phyloP scores from a whole-genome alignment of 2,888 invertebrate species.

The Hydropsyche betteni region DNA sequence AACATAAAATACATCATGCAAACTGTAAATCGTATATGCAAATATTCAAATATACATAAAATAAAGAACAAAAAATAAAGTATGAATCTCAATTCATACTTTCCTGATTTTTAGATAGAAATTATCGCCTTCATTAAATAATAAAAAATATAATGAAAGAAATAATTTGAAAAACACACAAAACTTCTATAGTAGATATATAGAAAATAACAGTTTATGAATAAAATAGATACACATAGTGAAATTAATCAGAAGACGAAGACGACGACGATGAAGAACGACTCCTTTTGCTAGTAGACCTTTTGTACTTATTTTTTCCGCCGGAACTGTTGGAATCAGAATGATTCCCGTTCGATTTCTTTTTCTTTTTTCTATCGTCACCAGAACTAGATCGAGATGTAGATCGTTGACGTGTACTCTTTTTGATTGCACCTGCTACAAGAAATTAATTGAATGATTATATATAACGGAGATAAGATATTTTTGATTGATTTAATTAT shows the following conservation, averaged over 20 bases:
- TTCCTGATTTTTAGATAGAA: too few species aligned
- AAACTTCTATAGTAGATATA: neutral
- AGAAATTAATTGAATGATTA: too few species aligned
- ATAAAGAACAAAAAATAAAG: too few species aligned
- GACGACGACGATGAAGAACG: slow-evolving; percentile 32
- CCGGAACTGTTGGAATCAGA: slow-evolving; percentile 36
- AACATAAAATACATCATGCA: too few species aligned
- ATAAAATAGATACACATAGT: too few species aligned
- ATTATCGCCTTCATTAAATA: too few species aligned
- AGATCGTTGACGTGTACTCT: slow-evolving; percentile 38
- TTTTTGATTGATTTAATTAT: neutral
- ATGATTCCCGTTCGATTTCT: slow-evolving; percentile 30
- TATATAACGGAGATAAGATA: neutral
- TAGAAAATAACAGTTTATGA: neutral
- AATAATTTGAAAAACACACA: neutral
- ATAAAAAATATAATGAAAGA: too few species aligned
- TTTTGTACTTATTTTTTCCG: slow-evolving; percentile 27
- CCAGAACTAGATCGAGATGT: slow-evolving; percentile 42
- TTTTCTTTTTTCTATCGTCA: slow-evolving; percentile 35
- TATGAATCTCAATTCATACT: too few species aligned
- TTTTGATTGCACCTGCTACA: neutral
- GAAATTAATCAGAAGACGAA: neutral
- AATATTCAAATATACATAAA: too few species aligned
- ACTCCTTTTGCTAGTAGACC: slow-evolving; percentile 24
- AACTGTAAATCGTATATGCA: too few species aligned